phyloP scores from a whole-genome alignment of 2,797 vertebrate genomes.

The Mus caroli region DNA sequence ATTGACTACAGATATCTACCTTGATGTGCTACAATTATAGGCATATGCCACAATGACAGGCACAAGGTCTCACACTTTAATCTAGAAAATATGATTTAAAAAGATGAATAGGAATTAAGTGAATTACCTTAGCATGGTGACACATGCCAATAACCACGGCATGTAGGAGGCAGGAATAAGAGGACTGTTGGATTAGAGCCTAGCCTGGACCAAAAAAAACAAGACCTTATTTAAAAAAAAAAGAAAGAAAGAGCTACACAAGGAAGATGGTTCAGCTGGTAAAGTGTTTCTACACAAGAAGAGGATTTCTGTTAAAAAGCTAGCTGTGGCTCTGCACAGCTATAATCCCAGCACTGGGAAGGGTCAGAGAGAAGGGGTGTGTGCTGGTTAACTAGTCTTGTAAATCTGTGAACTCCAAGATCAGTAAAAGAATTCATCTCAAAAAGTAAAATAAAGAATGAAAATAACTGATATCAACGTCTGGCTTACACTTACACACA shows the following conservation, averaged over 20 bases:
- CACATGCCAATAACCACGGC: not conserved
- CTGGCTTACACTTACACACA: not conserved
- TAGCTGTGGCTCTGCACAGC: not conserved
- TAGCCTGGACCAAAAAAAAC: not conserved
- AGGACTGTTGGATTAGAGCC: not conserved
- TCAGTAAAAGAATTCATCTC: not conserved
- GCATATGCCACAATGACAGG: not conserved
- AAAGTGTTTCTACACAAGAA: not conserved
- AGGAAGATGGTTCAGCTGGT: not conserved
- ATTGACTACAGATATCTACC: not conserved
- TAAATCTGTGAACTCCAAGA: not conserved
- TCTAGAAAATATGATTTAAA: conserved; percentile 50
- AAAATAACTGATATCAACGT: not conserved
- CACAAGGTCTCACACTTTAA: not conserved
- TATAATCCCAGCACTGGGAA: not conserved
- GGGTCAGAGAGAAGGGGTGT: not conserved
- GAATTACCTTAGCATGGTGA: not conserved
- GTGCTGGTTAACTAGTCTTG: not conserved
- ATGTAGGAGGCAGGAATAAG: not conserved
- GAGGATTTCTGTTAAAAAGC: not conserved
- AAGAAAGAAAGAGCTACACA: not conserved
- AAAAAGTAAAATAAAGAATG: not conserved
- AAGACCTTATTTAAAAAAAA: not conserved
- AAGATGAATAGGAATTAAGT: conserved; percentile 26
- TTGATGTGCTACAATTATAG: not conserved